A percentile compares a stretch with the other conserved stretches of the same genome.
Evolutionary conservation across 2,888 invertebrate genomes (phyloP).

Genomic region (Sminthurinus aureus): DNA sequence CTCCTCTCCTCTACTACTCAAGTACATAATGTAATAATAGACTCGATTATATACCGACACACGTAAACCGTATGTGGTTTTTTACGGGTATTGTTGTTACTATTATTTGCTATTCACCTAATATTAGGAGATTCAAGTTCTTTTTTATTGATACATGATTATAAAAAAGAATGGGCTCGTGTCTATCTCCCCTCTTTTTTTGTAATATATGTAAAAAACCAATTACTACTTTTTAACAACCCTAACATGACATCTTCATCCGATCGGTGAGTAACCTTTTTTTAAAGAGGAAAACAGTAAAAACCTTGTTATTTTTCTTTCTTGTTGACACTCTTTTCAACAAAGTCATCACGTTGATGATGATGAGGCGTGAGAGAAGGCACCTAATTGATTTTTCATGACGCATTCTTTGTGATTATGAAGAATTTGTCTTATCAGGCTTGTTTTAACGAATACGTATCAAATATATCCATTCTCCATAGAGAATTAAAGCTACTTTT

Average conservation of each 20-base stretch:
- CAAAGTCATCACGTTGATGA: not conserved
- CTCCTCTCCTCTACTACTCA: not conserved
- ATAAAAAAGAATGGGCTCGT: conserved; percentile 26
- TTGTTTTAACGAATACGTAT: no score
- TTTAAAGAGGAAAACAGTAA: not conserved
- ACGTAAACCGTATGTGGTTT: conserved; percentile 5
- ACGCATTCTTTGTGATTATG: no score
- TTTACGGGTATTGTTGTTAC: not conserved
- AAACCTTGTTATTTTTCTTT: no score
- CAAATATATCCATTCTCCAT: no score
- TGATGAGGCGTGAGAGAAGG: not conserved
- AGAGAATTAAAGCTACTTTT: no score
- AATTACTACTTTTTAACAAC: conserved; percentile 19
- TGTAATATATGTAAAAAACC: not conserved
- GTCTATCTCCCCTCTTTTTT: not conserved
- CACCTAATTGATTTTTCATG: no score
- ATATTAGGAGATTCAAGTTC: not conserved
- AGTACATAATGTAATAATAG: conserved; percentile 3
- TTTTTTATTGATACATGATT: not conserved
- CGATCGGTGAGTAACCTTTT: not conserved
- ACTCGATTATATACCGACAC: not conserved
- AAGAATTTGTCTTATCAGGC: no score
- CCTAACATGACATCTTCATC: not conserved
- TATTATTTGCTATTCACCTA: not conserved
- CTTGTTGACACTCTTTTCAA: not conserved